Base-by-base conservation (phyloP, 2,797 vertebrate species). In the Xenops minutus region DNA sequence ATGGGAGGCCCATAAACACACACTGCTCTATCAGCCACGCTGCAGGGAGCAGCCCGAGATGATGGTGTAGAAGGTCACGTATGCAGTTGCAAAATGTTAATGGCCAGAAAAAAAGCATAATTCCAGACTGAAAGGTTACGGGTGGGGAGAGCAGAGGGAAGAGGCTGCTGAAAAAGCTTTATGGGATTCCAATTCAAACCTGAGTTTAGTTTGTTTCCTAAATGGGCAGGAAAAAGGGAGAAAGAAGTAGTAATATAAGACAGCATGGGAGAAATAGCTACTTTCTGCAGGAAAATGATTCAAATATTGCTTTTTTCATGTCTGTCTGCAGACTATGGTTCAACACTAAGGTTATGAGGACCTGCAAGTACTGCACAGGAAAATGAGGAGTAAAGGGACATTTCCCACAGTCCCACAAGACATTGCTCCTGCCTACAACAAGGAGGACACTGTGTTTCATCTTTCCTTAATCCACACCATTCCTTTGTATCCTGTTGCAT, bases 21-120 rank as follows among this genome's bases (percentile, higher is more conserved):
- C 4, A n/a, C 20, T 15, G 10, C 55, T 36, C 78, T 37, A 20
- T 56, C 52, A 46, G 29, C 34, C 72, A 4, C 2, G 5, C 43
- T 61, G 16, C 9, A 27, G 73, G 62, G 48, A 72, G 59, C 66
- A 78, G 44, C 69, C 84, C 23, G 23, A 49, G 58, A 32, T 15
- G 10, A 2, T 75, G 85, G 37, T 62, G 23, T 27, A 92, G 68
- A 92, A 94, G 54, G 88, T 92, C 58, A 29, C 16, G 55, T 34
- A 66, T 89, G 43, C 58, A 78, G 49, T 6, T 91, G 30, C 36
- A 89, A 86, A 94, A 91, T 95, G 79, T 91, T 85, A 94, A 77
- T 46, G 69, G 15, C 43, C 83, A 46, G 27, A 46, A 72, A 54
- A 32, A 88, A 87, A 2, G 1, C 36, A 11, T 51, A 71, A 81